Evolutionary conservation across 2,113 vertebrate genomes (phyloP), one percentile per base, ranked within the genome.

Genomic region (Meriones unguiculatus): DNA sequence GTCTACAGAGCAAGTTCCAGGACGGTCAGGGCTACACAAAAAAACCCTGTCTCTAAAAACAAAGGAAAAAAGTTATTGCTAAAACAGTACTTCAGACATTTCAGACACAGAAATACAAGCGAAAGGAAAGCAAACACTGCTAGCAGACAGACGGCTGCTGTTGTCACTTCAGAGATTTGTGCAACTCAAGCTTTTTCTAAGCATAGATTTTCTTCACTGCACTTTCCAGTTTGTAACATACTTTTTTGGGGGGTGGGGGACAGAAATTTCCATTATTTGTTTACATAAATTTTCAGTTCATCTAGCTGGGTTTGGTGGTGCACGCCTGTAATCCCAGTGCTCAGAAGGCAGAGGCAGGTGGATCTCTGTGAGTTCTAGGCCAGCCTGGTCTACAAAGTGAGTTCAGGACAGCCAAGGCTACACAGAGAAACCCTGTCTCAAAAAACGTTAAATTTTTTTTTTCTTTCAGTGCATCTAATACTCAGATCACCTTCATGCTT

Each of bases 401-500:
- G 46, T 46, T 46, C 46, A 46, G 46, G 46, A 46, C 46, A 46
- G 46, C 46, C 46, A 46, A 46, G 46, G 46, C 46, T 46, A 46
- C 46, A 46, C 46, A 46, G 46, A 46, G 46, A 46, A 46, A 46
- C 46, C 46, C 46, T 46, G 46, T 46, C 46, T 46, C 46, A 46
- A 46, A 46, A 46, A 46, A 46, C 46, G 4, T 46, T 5, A 46
- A 46, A 46, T 5, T 46, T 46, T 46, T 46, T 46, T 46, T 46
- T 46, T 46, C 46, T 95, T 97, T 90, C 38, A 92, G 73, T 54
- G n/a, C 18, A 75, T 72, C 38, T 92, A 73, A 92, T 82, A 82
- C 52, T 97, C 57, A 77, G 65, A 76, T 59, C 62, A 90, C 65
- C 18, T 69, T 77, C 46, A 32, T 24, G 59, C 67, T 76, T 96